phyloP scores from a whole-genome alignment of 2,888 invertebrate genomes.

The Lacanobia wlatinum region DNA sequence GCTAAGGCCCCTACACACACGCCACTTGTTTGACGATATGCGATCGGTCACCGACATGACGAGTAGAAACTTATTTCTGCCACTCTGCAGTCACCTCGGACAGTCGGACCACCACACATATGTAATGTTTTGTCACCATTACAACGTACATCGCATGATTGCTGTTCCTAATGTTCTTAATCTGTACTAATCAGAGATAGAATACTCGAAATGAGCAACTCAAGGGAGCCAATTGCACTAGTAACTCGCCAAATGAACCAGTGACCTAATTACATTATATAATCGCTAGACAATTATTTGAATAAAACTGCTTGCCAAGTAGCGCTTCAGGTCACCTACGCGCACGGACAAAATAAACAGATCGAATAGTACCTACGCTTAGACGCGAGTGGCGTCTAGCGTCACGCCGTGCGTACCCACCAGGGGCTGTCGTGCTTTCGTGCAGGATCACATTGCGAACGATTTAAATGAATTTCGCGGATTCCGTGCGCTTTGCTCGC shows the following conservation, averaged over 20 bases:
- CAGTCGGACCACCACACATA: no score
- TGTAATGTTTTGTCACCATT: no score
- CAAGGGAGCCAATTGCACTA: background rate
- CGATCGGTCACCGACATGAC: background rate
- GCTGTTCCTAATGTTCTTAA: no score
- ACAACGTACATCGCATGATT: no score
- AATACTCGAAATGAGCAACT: background rate
- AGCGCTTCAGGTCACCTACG: no score
- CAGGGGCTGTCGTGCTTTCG: background rate
- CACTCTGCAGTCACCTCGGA: background rate
- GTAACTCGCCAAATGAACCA: background rate
- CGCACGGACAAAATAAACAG: background rate
- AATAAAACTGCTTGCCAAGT: constrained; percentile 7
- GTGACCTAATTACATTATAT: background rate
- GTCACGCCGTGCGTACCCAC: background rate
- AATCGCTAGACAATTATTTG: background rate
- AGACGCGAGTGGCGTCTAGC: no score
- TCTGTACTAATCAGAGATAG: no score
- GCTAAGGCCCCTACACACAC: background rate
- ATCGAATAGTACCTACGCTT: no score
- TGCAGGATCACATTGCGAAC: background rate
- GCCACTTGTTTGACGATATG: no score
- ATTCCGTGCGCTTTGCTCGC: background rate
- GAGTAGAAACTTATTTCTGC: background rate
- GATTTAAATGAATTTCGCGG: background rate